Evolutionary conservation across 2,797 vertebrate genomes (phyloP).

Genomic region (Brotula barbata): DNA sequence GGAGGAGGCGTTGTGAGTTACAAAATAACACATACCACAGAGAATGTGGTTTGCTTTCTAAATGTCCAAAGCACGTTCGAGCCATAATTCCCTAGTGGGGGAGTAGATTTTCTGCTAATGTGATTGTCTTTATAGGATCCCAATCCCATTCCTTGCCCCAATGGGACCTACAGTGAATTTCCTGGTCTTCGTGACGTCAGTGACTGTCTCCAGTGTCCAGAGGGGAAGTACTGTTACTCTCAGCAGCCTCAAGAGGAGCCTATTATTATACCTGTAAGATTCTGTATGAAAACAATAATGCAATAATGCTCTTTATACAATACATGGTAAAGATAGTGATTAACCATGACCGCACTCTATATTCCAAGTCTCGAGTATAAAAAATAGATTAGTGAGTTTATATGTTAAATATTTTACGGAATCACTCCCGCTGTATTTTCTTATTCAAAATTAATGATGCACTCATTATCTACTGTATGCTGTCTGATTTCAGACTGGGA

Average conservation of each 20-base stretch:
- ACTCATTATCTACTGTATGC: background rate
- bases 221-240: constrained; percentile 84
- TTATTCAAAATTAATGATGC: background rate
- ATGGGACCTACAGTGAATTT: constrained; percentile 82
- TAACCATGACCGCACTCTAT: background rate
- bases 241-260: constrained; percentile 74
- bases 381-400: too few species aligned
- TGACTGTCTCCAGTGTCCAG: constrained; percentile 82
- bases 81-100: background rate
- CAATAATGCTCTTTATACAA: too few species aligned
- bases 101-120: background rate
- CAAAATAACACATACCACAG: background rate
- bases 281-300: background rate
- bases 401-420: too few species aligned
- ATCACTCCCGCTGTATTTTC: too few species aligned
- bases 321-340: background rate
- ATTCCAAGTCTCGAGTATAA: too few species aligned
- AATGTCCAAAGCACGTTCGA: too few species aligned
- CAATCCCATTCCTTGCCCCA: constrained; percentile 84
- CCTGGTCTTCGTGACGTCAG: constrained; percentile 79
- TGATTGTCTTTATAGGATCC: constrained; percentile 71
- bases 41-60: background rate
- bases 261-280: constrained; percentile 82
- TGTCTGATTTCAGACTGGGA: constrained; percentile 78
- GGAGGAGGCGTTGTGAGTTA: constrained; percentile 82